phyloP scores from a whole-genome alignment of 2,113 vertebrate species.

The Anas platyrhynchos region DNA sequence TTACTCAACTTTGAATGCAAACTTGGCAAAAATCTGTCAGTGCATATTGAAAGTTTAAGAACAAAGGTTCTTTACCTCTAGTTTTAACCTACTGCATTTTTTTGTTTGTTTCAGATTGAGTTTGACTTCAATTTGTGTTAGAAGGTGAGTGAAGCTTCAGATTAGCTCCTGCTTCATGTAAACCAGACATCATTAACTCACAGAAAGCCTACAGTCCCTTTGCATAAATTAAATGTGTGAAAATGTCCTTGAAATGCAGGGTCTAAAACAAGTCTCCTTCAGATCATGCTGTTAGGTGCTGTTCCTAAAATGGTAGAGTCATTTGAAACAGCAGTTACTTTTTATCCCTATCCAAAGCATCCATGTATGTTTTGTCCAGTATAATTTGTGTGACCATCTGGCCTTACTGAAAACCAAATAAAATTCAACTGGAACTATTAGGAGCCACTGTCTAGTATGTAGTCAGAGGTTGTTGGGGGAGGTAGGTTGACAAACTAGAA shows the following conservation, averaged over 20 bases:
- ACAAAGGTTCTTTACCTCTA: not conserved
- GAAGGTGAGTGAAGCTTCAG: not conserved
- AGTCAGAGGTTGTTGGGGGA: constrained; percentile 3
- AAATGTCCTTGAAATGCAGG: not conserved
- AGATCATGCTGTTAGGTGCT: not conserved
- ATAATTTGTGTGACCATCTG: not conserved
- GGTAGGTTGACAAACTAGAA: constrained; percentile 49
- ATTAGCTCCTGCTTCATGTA: not conserved
- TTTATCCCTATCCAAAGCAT: not conserved
- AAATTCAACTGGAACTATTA: constrained; percentile 24
- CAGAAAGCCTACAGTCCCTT: not conserved
- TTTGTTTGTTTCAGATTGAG: not conserved
- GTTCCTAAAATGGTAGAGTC: not conserved
- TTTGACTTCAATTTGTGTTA: not conserved
- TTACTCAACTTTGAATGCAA: not conserved
- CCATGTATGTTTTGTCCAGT: not conserved
- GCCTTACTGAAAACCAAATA: constrained; percentile 25
- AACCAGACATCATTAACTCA: not conserved
- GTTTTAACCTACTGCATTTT: not conserved
- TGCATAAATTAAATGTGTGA: not conserved
- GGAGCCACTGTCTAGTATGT: not conserved
- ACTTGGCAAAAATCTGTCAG: not conserved
- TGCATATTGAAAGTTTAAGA: not conserved
- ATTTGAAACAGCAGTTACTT: not conserved
- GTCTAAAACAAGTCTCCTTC: not conserved